Conservation (phyloP, 2,113 vertebrate species). For the Ctenomys sociabilis region DNA sequence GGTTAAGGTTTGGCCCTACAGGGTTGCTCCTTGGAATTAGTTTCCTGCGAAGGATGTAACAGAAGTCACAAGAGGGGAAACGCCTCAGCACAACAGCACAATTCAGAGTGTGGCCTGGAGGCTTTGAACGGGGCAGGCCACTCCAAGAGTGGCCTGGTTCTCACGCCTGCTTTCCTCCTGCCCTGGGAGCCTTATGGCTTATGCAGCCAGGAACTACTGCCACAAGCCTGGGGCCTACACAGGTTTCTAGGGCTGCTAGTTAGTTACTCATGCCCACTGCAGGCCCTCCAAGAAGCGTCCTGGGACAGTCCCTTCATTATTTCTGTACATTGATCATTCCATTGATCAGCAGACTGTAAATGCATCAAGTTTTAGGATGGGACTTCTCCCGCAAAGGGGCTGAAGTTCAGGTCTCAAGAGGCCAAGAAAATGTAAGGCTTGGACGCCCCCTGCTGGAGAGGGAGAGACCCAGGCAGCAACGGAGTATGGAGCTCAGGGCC, state of each 20-base stretch:
- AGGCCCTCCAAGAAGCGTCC: slow-evolving; percentile 6
- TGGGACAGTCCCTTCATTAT: neutral
- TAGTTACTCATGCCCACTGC: neutral
- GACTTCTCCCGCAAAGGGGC: neutral
- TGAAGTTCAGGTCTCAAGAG: neutral
- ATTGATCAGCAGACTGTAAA: neutral
- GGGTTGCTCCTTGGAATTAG: neutral
- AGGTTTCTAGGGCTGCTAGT: neutral
- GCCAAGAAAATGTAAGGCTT: neutral
- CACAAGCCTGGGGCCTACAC: neutral
- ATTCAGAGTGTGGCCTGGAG: too few species aligned
- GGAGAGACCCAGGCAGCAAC: neutral
- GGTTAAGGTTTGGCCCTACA: neutral
- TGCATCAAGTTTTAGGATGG: neutral
- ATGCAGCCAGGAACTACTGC: neutral
- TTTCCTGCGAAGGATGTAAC: neutral
- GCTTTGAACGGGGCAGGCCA: accelerated
- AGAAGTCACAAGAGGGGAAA: neutral
- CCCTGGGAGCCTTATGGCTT: neutral
- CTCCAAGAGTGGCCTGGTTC: neutral
- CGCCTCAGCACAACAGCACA: neutral
- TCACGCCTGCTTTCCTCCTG: neutral
- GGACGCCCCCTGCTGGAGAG: slow-evolving; percentile 70
- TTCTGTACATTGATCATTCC: neutral
- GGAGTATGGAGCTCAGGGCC: neutral